Percentiles rank a stretch among this genome's conserved stretches.
Evolutionary conservation across 2,113 vertebrate species (phyloP).

Genomic region (Carassius carassius): DNA sequence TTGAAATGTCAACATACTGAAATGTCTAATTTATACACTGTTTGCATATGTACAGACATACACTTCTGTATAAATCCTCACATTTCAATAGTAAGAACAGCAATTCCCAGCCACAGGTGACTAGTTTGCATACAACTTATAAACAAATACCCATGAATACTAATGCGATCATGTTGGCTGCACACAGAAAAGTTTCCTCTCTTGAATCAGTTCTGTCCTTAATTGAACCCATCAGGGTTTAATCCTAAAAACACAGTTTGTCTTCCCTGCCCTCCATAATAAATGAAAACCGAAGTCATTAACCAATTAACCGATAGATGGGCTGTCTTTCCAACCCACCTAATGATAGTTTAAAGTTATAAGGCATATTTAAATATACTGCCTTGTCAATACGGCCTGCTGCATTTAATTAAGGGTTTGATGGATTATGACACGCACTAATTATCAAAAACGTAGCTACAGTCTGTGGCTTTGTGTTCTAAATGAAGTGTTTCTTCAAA

Average conservation of each 20-base stretch:
- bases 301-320: not conserved
- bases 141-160: not conserved
- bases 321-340: not conserved
- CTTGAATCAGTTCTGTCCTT: not conserved
- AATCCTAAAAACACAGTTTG: not conserved
- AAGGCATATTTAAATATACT: not conserved
- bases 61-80: not conserved
- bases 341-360: slow-evolving; percentile 15
- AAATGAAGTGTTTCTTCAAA: not conserved
- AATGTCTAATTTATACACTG: not conserved
- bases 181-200: not conserved
- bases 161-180: not conserved
- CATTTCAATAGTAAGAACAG: not conserved
- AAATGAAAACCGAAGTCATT: not conserved
- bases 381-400: not conserved
- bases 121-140: not conserved
- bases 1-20: not conserved
- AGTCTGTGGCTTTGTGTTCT: not conserved
- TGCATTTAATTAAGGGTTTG: slow-evolving; percentile 27
- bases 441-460: slow-evolving; percentile 12
- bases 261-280: not conserved
- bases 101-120: not conserved
- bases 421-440: slow-evolving; percentile 5
- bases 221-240: not conserved
- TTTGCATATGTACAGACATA: not conserved